These are phyloP conservation scores for Marronus borbonicus DNA, from an alignment of 2,888 invertebrate genomes.

Conservation along the genomic window DNA sequence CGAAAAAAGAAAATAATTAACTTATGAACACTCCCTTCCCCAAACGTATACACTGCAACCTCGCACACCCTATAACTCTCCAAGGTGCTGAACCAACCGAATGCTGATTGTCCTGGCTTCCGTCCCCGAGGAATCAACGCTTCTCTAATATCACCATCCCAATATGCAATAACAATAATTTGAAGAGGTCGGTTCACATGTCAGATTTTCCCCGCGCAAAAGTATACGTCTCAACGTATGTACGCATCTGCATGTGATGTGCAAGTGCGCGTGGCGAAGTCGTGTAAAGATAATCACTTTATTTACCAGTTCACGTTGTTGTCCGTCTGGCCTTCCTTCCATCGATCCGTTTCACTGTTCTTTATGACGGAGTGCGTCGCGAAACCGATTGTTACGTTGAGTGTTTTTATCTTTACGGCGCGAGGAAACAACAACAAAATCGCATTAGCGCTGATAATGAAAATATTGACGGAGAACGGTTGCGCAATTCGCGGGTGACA, in stretches of 20 bases:
- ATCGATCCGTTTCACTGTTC: not conserved
- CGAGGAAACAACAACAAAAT: slow-evolving; percentile 37
- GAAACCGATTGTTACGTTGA: slow-evolving; percentile 17
- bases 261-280: not conserved
- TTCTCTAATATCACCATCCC: slow-evolving; percentile 53
- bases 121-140: slow-evolving; percentile 53
- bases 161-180: slow-evolving; percentile 54
- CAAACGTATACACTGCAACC: slow-evolving; percentile 8
- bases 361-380: not conserved
- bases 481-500: too few species aligned
- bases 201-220: slow-evolving; percentile 52
- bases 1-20: slow-evolving; percentile 44
- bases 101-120: slow-evolving; percentile 55
- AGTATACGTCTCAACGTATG: not conserved
- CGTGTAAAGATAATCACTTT: slow-evolving; percentile 30
- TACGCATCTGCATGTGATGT: not conserved
- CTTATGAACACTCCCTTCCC: slow-evolving; percentile 37
- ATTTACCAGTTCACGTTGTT: slow-evolving; percentile 20
- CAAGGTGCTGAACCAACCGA: slow-evolving; percentile 52
- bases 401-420: slow-evolving; percentile 33
- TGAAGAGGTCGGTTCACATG: slow-evolving; percentile 54
- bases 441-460: slow-evolving; percentile 27
- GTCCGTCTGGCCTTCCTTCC: not conserved
- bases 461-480: slow-evolving; percentile 32
- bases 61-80: slow-evolving; percentile 44